These are phyloP conservation scores for Leucophora obtusa DNA, from an alignment of 2,888 invertebrate genomes.

Conservation along the genomic window DNA sequence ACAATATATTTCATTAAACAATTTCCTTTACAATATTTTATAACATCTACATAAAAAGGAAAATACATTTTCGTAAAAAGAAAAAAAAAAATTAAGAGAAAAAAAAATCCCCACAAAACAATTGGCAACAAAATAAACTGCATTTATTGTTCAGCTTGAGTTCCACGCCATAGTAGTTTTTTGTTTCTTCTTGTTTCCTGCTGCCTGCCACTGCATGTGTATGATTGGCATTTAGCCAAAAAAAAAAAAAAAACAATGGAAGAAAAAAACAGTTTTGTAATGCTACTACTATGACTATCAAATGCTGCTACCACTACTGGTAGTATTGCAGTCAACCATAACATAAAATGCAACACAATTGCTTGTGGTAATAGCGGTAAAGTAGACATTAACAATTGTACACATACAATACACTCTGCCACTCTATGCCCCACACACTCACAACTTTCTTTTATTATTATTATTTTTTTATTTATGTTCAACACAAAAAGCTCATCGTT, in stretches of 20 bases:
- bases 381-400: constrained; percentile 58
- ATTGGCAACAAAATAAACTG: constrained; percentile 61
- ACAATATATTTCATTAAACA: constrained; percentile 46
- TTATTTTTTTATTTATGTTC: background rate
- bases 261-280: background rate
- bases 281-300: background rate
- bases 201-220: constrained; percentile 9
- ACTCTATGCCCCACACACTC: background rate
- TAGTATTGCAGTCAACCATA: constrained; percentile 40
- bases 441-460: constrained; percentile 1
- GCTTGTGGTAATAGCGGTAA: constrained; percentile 56
- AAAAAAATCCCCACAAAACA: constrained; percentile 48
- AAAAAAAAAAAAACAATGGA: constrained; percentile 23
- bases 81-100: constrained; percentile 8
- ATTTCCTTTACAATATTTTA: constrained; percentile 47
- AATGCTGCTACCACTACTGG: constrained; percentile 19
- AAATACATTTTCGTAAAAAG: background rate
- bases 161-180: constrained; percentile 18
- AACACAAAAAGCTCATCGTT: constrained; percentile 8
- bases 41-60: constrained; percentile 4
- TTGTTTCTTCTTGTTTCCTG: constrained; percentile 16
- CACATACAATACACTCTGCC: background rate
- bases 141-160: constrained; percentile 52
- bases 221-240: constrained; percentile 62
- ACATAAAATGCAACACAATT: constrained; percentile 47